These are phyloP conservation scores for Nesogale talazaci DNA, from an alignment of 2,113 vertebrate genomes.

Conservation along the genomic window DNA sequence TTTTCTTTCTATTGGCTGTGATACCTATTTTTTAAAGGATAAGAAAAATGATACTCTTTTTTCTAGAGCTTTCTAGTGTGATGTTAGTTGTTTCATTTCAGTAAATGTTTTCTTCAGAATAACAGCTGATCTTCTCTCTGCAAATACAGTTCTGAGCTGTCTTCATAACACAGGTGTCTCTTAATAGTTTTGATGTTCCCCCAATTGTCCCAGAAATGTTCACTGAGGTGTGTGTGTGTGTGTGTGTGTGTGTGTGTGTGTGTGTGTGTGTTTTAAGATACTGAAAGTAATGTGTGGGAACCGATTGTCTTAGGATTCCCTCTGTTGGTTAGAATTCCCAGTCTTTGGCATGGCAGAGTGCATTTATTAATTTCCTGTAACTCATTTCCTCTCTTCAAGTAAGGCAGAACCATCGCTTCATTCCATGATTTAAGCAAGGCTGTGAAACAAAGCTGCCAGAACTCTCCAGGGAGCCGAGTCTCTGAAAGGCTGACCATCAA, in stretches of 20 bases:
- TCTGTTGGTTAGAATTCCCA: no score
- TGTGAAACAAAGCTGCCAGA: no score
- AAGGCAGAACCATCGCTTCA: no score
- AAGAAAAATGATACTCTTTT: background rate
- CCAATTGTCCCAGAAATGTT: background rate
- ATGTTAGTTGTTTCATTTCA: slow-evolving; percentile 5
- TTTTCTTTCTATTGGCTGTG: background rate
- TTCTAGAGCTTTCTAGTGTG: background rate
- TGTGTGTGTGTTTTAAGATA: background rate
- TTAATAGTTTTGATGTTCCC: background rate
- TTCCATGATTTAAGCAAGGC: no score
- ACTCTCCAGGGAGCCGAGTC: no score
- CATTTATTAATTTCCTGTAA: no score
- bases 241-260: no score
- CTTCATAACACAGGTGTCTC: background rate
- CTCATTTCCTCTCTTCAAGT: no score
- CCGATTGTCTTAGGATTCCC: no score
- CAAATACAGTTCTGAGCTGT: slow-evolving; percentile 3
- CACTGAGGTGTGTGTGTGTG: no score
- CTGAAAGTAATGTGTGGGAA: background rate
- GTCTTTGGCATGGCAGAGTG: no score
- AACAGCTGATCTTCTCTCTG: background rate
- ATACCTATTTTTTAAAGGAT: background rate
- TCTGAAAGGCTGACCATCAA: no score
- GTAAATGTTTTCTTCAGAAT: background rate